Evolutionary conservation across 2,113 vertebrate species (phyloP), one percentile per base, ranked within the genome.

Genomic region (Heliornis fulica): DNA sequence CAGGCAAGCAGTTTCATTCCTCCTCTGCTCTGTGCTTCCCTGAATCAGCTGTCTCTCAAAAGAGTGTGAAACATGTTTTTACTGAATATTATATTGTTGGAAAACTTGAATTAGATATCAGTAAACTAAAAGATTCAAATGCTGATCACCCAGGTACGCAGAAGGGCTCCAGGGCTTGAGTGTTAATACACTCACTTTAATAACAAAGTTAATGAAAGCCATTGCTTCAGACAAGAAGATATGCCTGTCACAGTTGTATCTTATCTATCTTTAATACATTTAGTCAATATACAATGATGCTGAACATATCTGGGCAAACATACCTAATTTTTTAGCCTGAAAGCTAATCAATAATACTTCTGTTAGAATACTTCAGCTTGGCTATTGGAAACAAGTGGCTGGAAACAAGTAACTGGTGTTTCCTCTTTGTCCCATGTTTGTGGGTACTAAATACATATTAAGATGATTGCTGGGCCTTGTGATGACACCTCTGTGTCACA

Each of bases 301-400:
- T 95, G 82, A 94, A 96, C 95, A 94, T 43, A 90, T 81, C 93
- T 87, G 87, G 77, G 93, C 95, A 95, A 96, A 90, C 69, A 92
- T 23, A 77, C 40, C 25, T 60, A 63, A 92, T 95, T 92, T 93
- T 96, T 96, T 95, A 93, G 72, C 94, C 75, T 90, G 90, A 97
- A 95, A 97, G 77, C 36, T 94, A 96, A 97, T 98, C 96, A 79
- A 97, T 98, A 97, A 77, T 29, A 94, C 68, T 96, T 87, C 89
- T 95, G 69, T 89, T 77, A 50, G 46, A 60, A 51, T 83, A 81
- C 59, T 96, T 94, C 93, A 76, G 90, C 74, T 78, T 92, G 45
- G 56, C 71, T 91, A 71, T 15, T 63, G 83, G 83, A 83, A 89
- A 76, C 28, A 40, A 90, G 79, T 29, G 50, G 48, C 56, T 92